Evolutionary conservation across 2,113 vertebrate species (phyloP), one percentile per base, ranked within the genome.

Genomic region (Chaenocephalus aceratus): DNA sequence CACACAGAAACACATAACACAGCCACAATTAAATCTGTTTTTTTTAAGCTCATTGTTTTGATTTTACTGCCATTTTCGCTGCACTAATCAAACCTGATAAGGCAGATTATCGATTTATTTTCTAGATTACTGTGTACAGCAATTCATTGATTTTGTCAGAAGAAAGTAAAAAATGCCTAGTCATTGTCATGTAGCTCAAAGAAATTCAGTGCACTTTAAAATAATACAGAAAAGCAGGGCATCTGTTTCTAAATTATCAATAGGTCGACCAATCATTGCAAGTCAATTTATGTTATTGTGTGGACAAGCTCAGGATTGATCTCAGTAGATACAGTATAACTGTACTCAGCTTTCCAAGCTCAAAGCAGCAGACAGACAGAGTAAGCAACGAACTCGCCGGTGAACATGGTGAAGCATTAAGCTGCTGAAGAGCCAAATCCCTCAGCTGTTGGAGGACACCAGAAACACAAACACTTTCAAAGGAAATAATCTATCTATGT

Each of bases 401-500:
- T 77, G 6, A 70, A 30, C 36, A 34, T 3, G n/a, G 45, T 15
- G 46, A 9, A 61, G 18, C 18, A 16, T 41, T 73, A 41, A 73
- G 46, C 26, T 16, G 21, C 13, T 23, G 23, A 16, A 56, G 41
- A 26, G 59, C 13, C 26, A 48, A 3, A 63, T 11, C 62, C 34
- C 49, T 16, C 10, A 44, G 26, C 1, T 45, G 36, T 30, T 30
- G 36, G 14, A 30, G 5, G 14, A n/a, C 34, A 53, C 56, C 56
- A 52, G 26, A 68, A 26, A 30, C 30, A 63, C 59, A 45, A 9
- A 13, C 23, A 16, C 30, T 60, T 68, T n/a, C 21, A 14, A 49
- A 62, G 13, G 13, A n/a, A 18, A 52, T 41, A 46, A 56, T 45
- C 56, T 60, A 44, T 54, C 66, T 30, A 66, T 26, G n/a, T 72